phyloP scores from a whole-genome alignment of 2,797 vertebrate species.

The Sandelia bainsii region DNA sequence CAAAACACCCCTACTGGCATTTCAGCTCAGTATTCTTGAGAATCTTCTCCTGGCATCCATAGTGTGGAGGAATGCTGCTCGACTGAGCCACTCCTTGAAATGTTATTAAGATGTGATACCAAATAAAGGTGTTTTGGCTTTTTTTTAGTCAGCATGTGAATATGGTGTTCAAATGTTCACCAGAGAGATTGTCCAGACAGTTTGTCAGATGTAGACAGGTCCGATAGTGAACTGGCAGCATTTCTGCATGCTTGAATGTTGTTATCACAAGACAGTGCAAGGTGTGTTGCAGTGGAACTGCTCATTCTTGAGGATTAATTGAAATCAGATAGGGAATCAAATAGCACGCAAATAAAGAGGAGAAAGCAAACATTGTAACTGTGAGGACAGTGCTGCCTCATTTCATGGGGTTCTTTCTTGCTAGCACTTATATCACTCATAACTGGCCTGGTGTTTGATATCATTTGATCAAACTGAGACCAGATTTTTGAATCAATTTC shows the following conservation, averaged over 20 bases:
- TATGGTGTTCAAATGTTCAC: background rate
- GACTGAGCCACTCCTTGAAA: slow-evolving; percentile 13
- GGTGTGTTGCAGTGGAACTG: slow-evolving; percentile 6
- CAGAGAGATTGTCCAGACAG: background rate
- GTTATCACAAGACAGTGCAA: slow-evolving; percentile 18
- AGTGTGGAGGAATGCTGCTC: slow-evolving; percentile 14
- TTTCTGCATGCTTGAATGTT: slow-evolving; percentile 17
- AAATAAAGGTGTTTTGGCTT: background rate
- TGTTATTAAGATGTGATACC: background rate
- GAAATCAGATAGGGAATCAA: slow-evolving; percentile 41
- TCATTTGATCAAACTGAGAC: background rate
- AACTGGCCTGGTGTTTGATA: background rate
- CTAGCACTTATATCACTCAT: background rate
- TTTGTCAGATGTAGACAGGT: slow-evolving; percentile 21
- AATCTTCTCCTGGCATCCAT: slow-evolving; percentile 7
- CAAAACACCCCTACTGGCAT: slow-evolving; percentile 16
- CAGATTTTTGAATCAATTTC: background rate
- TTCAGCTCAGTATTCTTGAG: slow-evolving; percentile 22
- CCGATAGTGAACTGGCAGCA: slow-evolving; percentile 1
- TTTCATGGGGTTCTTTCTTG: slow-evolving; percentile 3
- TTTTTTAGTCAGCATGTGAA: background rate
- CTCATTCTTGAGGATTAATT: slow-evolving; percentile 33
- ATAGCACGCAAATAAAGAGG: slow-evolving; percentile 20
- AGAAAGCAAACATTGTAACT: background rate
- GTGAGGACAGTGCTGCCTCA: background rate